Evolutionary conservation across 2,113 vertebrate genomes (phyloP).

Genomic region (Hystrix cristata): DNA sequence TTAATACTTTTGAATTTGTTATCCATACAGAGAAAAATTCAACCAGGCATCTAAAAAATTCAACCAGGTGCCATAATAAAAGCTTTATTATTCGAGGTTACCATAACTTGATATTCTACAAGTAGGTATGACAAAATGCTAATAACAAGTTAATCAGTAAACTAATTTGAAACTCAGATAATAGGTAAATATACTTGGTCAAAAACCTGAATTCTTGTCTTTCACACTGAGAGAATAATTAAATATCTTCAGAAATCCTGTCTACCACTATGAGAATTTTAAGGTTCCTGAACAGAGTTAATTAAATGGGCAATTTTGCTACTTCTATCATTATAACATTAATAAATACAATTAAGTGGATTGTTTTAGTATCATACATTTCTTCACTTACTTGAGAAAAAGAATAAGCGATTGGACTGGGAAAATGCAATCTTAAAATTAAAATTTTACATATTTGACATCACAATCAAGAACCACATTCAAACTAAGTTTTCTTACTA

Average conservation of each 20-base stretch:
- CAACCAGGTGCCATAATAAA: no score
- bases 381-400: background rate
- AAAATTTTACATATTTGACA: background rate
- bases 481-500: background rate
- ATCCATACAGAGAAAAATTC: background rate
- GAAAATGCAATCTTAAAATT: background rate
- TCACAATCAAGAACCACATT: background rate
- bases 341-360: background rate
- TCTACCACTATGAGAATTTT: background rate
- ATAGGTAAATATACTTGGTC: background rate
- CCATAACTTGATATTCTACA: background rate
- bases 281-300: background rate
- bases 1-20: background rate
- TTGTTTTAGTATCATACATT: background rate
- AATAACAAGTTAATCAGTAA: background rate
- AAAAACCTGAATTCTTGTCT: background rate
- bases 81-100: background rate
- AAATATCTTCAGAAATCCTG: background rate
- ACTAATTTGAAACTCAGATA: background rate
- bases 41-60: background rate
- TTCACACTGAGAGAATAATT: background rate
- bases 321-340: background rate
- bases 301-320: background rate
- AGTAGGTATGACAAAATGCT: background rate
- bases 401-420: background rate